These are phyloP conservation scores for Columbina picui DNA, from an alignment of 2,113 vertebrate species.

Conservation along the genomic window DNA sequence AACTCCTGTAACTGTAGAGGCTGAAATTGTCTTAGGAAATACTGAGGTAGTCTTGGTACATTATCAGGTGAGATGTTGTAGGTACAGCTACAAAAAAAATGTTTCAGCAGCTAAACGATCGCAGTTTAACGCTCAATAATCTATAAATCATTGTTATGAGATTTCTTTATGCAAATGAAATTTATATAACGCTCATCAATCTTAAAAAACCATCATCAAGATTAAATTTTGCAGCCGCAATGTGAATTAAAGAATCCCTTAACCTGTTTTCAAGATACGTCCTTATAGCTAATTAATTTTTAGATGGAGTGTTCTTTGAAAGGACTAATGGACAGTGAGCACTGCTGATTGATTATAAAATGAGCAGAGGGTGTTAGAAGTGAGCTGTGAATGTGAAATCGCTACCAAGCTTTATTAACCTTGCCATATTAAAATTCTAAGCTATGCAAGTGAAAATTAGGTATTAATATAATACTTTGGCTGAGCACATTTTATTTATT, in stretches of 20 bases:
- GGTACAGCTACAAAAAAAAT: slow-evolving; percentile 38
- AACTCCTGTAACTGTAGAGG: background rate
- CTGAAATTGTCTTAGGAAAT: background rate
- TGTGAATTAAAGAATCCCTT: slow-evolving; percentile 40
- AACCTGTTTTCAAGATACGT: slow-evolving; percentile 46
- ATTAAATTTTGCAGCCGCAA: slow-evolving; percentile 46
- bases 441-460: background rate
- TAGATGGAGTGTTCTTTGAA: slow-evolving; percentile 55
- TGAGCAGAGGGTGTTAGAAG: slow-evolving; percentile 36
- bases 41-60: background rate
- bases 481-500: background rate
- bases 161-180: slow-evolving; percentile 71
- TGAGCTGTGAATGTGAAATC: slow-evolving; percentile 35
- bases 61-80: slow-evolving; percentile 43
- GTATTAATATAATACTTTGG: background rate
- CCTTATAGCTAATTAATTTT: slow-evolving; percentile 68
- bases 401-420: slow-evolving; percentile 32
- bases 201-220: slow-evolving; percentile 56
- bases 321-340: slow-evolving; percentile 54
- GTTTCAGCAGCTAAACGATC: slow-evolving; percentile 45
- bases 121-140: slow-evolving; percentile 47
- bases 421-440: slow-evolving; percentile 14
- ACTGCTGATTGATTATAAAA: slow-evolving; percentile 64
- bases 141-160: slow-evolving; percentile 66
- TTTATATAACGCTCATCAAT: slow-evolving; percentile 71